Percentiles rank a stretch among this genome's conserved stretches.
Conservation (phyloP, 2,797 vertebrate species). For the Micromesistius poutassou region DNA sequence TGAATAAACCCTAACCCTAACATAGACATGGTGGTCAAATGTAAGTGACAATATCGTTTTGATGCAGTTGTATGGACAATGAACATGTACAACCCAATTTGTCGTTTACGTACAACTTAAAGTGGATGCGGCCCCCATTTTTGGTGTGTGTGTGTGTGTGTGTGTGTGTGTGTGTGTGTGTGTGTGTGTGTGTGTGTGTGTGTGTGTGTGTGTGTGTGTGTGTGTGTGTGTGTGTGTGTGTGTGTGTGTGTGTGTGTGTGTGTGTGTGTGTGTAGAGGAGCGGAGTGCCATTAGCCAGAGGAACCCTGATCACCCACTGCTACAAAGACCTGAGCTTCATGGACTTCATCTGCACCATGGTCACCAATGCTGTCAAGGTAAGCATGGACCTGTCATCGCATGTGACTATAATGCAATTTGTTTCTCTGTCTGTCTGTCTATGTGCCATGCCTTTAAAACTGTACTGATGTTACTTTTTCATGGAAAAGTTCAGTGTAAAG, state of each 20-base stretch:
- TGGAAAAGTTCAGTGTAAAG: too few species aligned
- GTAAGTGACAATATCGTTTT: too few species aligned
- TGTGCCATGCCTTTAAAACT: not conserved
- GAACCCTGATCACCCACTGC: conserved; percentile 88
- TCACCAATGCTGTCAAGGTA: conserved; percentile 86
- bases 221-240: conserved; percentile 4
- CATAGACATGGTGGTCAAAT: too few species aligned
- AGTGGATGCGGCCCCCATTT: not conserved
- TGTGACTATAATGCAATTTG: not conserved
- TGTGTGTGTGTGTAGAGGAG: conserved; percentile 75
- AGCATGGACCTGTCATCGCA: not conserved
- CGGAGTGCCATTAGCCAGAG: conserved; percentile 86
- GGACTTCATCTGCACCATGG: conserved; percentile 92
- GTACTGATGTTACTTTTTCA: too few species aligned
- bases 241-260: conserved; percentile 7
- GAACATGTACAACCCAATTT: not conserved
- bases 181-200: conserved; percentile 4
- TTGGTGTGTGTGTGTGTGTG: not conserved
- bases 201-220: conserved; percentile 1
- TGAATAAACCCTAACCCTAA: too few species aligned
- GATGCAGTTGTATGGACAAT: not conserved
- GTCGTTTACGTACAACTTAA: not conserved
- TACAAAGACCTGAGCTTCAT: conserved; percentile 91
- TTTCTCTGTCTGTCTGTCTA: too few species aligned
- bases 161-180: conserved; percentile 7